phyloP scores from a whole-genome alignment of 1,140 invertebrate genomes.

The Macrobrachium rosenbergii region DNA sequence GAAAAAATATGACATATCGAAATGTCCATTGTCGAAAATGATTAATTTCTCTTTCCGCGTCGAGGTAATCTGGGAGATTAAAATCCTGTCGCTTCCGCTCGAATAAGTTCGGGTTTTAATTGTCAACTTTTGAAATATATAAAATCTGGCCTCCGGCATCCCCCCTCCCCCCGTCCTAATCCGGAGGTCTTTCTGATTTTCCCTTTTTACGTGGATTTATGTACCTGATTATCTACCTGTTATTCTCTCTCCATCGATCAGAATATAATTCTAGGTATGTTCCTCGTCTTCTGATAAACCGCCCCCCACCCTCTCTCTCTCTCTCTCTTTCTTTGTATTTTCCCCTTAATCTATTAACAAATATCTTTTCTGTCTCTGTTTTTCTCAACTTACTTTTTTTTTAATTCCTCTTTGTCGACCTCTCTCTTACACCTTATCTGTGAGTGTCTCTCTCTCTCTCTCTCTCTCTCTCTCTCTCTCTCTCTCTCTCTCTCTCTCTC shows the following conservation, averaged over 20 bases:
- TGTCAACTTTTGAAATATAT: too few species aligned
- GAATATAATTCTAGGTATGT: not conserved
- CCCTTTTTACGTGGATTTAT: too few species aligned
- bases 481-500: not conserved
- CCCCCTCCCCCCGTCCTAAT: too few species aligned
- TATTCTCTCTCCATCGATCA: conserved; percentile 11
- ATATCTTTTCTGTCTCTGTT: not conserved
- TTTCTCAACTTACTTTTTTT: not conserved
- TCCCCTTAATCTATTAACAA: not conserved
- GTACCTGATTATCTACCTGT: not conserved
- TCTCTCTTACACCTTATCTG: not conserved
- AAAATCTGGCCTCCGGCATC: too few species aligned
- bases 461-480: not conserved
- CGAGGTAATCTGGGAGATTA: too few species aligned
- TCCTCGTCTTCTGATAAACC: not conserved
- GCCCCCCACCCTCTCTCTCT: conserved; percentile 1
- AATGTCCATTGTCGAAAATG: too few species aligned
- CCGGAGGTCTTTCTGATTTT: too few species aligned
- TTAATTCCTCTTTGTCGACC: not conserved
- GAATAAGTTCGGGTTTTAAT: too few species aligned
- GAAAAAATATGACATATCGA: too few species aligned
- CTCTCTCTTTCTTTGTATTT: not conserved
- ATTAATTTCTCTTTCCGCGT: too few species aligned
- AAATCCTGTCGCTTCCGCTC: too few species aligned
- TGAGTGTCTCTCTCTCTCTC: not conserved